Percentiles rank a stretch among this genome's conserved stretches.
Conservation (phyloP, 2,113 vertebrate genomes). For the Rana temporaria region DNA sequence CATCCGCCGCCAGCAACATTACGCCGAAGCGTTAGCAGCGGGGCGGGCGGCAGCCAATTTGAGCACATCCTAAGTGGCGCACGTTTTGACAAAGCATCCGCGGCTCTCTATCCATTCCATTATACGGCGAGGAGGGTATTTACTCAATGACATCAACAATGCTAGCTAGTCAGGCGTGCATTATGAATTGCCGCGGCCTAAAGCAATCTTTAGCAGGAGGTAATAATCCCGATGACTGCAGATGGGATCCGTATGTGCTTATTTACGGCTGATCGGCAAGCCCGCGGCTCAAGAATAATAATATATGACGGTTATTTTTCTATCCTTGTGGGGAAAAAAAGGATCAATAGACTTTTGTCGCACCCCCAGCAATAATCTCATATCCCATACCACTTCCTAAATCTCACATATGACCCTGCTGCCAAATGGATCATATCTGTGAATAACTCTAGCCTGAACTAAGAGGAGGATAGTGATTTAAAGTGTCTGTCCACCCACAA, state of each 20-base stretch:
- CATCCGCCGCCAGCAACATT: not conserved
- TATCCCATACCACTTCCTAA: not conserved
- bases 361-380: not conserved
- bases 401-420: not conserved
- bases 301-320: not conserved
- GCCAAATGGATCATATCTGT: too few relatives aligned
- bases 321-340: not conserved
- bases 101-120: not conserved
- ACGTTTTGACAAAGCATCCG: conserved; percentile 23
- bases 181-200: conserved; percentile 24
- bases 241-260: conserved; percentile 33
- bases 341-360: not conserved
- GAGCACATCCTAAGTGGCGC: conserved; percentile 20
- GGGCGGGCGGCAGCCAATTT: not conserved
- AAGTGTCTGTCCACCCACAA: too few relatives aligned
- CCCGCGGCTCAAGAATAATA: not conserved
- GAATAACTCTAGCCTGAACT: too few relatives aligned
- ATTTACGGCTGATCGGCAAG: conserved; percentile 20
- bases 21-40: not conserved
- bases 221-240: conserved; percentile 11
- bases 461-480: too few relatives aligned
- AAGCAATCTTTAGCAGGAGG: conserved; percentile 23
- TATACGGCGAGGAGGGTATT: not conserved
- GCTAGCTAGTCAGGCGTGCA: not conserved
- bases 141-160: conserved; percentile 15